Evolutionary conservation across 53 echinoderm and acorn worm genomes (phyloP), one percentile per base, ranked within the genome.

Genomic region (Astropecten irregularis): DNA sequence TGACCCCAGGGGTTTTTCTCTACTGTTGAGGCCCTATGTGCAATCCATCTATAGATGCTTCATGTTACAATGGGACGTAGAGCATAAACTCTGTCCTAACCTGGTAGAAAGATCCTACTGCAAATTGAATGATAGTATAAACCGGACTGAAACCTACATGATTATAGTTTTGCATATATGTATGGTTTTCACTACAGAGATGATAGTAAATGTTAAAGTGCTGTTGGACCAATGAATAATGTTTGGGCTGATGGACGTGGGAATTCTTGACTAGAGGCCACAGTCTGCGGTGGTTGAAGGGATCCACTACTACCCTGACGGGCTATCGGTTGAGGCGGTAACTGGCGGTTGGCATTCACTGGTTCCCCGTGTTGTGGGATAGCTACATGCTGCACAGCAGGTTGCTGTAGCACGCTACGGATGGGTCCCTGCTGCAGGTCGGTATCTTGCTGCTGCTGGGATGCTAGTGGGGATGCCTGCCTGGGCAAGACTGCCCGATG

Each of bases 211-310:
- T 23, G 67, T 69, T 71, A 91, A 39, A 91, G 77, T 30, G 91
- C 87, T 16, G 91, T 91, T 42, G 91, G 91, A 31, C 91, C 91
- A 59, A 91, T 91, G 56, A 91, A 91, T 31, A 91, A 49, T 3
- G 91, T 91, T 37, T 91, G 91, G 16, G 83, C 68, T 21, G 57
- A 50, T 30, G 74, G 26, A 19, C 86, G 53, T 52, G 74, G 86
- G 66, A 85, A 85, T 58, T 85, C 86, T 49, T 73, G 74, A 30
- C 60, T 32, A 8, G 47, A 63, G 18, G 84, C 50, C 55, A 74
- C 16, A 27, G 19, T 73, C 25, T 74, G 52, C 26, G 52, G 74
- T 14, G 13, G 46, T 16, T 60, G 79, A 7, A 79, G 79, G 1
- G 46, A 31, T 6, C 61, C 62, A 19, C 79, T 79, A 49, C 79